Evolutionary conservation across 2,888 invertebrate species (phyloP).

Genomic region (Pycnomerus fuliginosus): DNA sequence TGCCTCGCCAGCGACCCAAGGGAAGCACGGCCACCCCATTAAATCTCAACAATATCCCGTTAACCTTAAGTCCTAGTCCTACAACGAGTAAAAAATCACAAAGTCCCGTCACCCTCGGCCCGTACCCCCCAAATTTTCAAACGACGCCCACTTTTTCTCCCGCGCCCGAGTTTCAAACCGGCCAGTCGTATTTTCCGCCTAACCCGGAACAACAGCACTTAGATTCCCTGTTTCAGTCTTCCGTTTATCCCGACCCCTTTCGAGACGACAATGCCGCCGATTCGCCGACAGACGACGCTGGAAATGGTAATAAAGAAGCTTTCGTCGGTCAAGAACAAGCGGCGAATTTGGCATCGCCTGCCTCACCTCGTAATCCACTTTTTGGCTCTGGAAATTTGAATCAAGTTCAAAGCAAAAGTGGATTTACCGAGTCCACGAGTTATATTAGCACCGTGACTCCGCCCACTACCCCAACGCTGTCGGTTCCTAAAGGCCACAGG

Average conservation of each 20-base stretch:
- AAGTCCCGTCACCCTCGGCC: slow-evolving; percentile 41
- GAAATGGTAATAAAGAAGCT: slow-evolving; percentile 16
- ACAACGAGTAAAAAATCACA: slow-evolving; percentile 51
- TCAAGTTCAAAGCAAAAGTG: slow-evolving; percentile 31
- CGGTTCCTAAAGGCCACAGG: slow-evolving; percentile 63
- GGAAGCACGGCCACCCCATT: slow-evolving; percentile 56
- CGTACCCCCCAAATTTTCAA: slow-evolving; percentile 34
- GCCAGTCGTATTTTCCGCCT: slow-evolving; percentile 32
- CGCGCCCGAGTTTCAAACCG: slow-evolving; percentile 28
- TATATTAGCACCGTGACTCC: slow-evolving; percentile 45
- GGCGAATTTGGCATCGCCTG: slow-evolving; percentile 37
- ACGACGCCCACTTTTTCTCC: slow-evolving; percentile 22
- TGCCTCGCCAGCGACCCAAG: slow-evolving; percentile 80
- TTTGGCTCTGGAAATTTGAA: slow-evolving; percentile 30
- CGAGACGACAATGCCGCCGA: slow-evolving; percentile 55
- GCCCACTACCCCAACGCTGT: slow-evolving; percentile 47
- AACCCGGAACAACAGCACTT: slow-evolving; percentile 48
- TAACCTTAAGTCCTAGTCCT: slow-evolving; percentile 59
- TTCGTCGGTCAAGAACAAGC: slow-evolving; percentile 19
- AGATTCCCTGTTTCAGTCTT: slow-evolving; percentile 64
- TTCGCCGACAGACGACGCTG: slow-evolving; percentile 15
- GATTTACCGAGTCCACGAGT: slow-evolving; percentile 45
- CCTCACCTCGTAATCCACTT: slow-evolving; percentile 38
- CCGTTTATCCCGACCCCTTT: slow-evolving; percentile 71
- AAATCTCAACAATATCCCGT: slow-evolving; percentile 52